Evolutionary conservation across 2,113 vertebrate genomes (phyloP).

Genomic region (Conger conger): DNA sequence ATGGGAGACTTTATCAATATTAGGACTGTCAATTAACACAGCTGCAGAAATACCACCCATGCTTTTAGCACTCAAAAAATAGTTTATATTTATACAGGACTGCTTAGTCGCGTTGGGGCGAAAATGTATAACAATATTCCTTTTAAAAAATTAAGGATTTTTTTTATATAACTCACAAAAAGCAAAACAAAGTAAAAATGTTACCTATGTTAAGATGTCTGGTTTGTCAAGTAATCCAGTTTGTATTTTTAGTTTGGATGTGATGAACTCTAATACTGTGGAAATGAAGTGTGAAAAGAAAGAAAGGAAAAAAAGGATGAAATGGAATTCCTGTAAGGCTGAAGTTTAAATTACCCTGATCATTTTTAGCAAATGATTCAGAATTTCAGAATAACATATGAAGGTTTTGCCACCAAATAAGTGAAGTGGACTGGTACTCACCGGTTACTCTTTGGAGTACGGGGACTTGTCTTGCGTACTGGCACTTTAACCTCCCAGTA

Average conservation of each 20-base stretch:
- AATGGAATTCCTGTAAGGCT: conserved; percentile 52
- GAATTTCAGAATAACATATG: conserved; percentile 38
- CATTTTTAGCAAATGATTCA: conserved; percentile 45
- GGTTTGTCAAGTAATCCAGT: background rate
- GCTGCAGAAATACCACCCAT: conserved; percentile 32
- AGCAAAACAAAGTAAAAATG: background rate
- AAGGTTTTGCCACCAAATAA: conserved; percentile 36
- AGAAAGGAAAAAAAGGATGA: conserved; percentile 75
- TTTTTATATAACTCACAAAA: background rate
- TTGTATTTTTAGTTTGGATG: background rate
- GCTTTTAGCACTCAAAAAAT: conserved; percentile 18
- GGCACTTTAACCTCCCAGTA: too few species aligned
- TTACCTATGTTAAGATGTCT: background rate
- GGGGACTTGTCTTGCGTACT: too few species aligned
- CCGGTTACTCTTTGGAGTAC: too few species aligned
- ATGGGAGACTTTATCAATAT: background rate
- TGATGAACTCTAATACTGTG: background rate
- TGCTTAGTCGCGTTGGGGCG: conserved; percentile 30
- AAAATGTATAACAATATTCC: background rate
- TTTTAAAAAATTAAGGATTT: background rate
- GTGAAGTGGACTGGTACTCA: too few species aligned
- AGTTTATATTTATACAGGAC: background rate
- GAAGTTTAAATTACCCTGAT: conserved; percentile 59
- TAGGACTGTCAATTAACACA: conserved; percentile 7
- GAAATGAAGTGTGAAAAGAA: background rate